These are phyloP conservation scores for Norana najaformis DNA, from an alignment of 2,888 invertebrate genomes.

Conservation along the genomic window DNA sequence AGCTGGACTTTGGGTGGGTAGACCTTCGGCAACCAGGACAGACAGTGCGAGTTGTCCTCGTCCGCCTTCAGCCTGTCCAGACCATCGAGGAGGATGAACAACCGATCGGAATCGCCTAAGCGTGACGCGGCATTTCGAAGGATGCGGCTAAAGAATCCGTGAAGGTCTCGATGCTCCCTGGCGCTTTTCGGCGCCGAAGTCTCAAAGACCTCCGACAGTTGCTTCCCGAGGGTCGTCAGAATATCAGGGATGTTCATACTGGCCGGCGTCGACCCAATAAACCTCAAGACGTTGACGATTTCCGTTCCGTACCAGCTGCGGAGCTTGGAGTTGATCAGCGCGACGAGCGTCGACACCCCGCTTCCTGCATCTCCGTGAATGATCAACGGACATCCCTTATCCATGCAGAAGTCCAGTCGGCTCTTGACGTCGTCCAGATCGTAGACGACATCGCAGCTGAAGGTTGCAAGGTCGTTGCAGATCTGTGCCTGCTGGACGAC, in stretches of 20 bases:
- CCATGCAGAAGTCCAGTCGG: not conserved
- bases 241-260: constrained; percentile 32
- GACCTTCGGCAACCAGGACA: constrained; percentile 38
- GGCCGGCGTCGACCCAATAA: constrained; percentile 33
- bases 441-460: not conserved
- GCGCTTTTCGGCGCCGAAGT: constrained; percentile 26
- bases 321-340: not conserved
- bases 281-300: constrained; percentile 35
- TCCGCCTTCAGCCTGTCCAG: constrained; percentile 39
- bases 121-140: constrained; percentile 32
- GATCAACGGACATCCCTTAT: not conserved
- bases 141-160: not conserved
- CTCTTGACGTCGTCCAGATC: not conserved
- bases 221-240: constrained; percentile 35
- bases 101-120: constrained; percentile 29
- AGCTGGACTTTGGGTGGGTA: constrained; percentile 39
- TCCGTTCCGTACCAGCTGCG: not conserved
- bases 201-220: constrained; percentile 39
- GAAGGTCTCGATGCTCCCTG: not conserved
- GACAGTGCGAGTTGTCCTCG: constrained; percentile 37
- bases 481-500: constrained; percentile 37
- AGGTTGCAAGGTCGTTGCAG: constrained; percentile 19
- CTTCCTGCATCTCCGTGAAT: not conserved
- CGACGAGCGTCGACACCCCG: constrained; percentile 10
- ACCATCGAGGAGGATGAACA: constrained; percentile 44